Evolutionary conservation across 1,140 invertebrate species (phyloP), one percentile per base, ranked within the genome.

Genomic region (Anoplolepis gracilipes): DNA sequence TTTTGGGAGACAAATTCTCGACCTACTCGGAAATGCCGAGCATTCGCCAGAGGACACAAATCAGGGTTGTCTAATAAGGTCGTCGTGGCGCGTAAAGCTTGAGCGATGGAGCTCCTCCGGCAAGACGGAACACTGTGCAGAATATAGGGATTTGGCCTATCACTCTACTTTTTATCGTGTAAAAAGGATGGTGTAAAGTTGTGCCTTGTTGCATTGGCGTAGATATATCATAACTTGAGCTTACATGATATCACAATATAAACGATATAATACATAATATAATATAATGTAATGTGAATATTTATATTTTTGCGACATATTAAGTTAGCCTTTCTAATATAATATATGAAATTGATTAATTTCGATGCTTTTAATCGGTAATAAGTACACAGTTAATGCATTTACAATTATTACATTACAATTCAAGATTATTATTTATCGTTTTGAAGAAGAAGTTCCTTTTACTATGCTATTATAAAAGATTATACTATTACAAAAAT

Each of bases 51-150:
- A 93, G 89, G 92, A 90, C 90, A 93, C 92, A 93, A 93, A 93
- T 93, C 93, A 92, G 86, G 89, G 90, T 92, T 91, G 90, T 91
- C 91, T 93, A 93, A 93, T 93, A 93, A 93, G 92, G 91, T 92
- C 90, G 92, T 91, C 53, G 79, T 25, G 85, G 82, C 89, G 92
- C 79, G 92, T 92, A 93, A 79, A 93, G 91, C 91, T 91, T 93
- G 92, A 93, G 87, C 89, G 90, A 93, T 92, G 92, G 91, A 65
- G 77, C 57, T 67, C 61, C 65, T 62, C 22, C 61, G 59, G 19
- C 57, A 79, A 46, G 59, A 72, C 61, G 86, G 62, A 59, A 70
- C 76, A 53, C 72, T 42, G 69, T 19, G n/a, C n/a, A 36, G 70
- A 62, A 88, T 81, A 67, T 81, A 85, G 49, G 36, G 57, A 72